Evolutionary conservation across 2,888 invertebrate species (phyloP).

Genomic region (Stenotaenia linearis): DNA sequence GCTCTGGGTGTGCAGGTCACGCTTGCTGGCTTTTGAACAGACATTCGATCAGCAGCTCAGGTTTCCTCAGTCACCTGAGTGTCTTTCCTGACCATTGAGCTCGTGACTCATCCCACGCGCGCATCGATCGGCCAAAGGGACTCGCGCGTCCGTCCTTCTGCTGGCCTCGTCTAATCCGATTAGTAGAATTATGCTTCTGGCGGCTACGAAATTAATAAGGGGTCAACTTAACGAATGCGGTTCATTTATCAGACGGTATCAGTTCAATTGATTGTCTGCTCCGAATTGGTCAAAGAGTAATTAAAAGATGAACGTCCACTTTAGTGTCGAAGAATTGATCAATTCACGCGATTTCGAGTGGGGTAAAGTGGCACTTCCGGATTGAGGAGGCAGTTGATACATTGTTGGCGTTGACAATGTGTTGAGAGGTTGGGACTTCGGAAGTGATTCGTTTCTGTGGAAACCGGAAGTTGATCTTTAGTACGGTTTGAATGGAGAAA

Average conservation of each 20-base stretch:
- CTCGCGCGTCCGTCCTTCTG: background rate
- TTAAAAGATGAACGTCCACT: no score
- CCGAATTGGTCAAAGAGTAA: no score
- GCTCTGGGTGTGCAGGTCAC: background rate
- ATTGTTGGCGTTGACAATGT: no score
- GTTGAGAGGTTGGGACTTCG: no score
- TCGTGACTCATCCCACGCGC: background rate
- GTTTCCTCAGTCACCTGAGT: background rate
- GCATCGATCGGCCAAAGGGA: background rate
- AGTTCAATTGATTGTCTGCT: background rate
- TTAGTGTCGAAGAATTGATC: no score
- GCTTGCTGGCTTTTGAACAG: background rate
- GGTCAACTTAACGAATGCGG: background rate
- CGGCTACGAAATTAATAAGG: background rate
- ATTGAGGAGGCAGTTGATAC: no score
- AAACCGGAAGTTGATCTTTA: no score
- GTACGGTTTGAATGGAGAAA: no score
- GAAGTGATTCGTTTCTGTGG: no score
- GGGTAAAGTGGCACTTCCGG: no score
- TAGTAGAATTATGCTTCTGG: background rate
- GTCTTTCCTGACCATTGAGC: background rate
- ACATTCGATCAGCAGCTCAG: background rate
- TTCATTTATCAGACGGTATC: background rate
- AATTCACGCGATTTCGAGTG: no score
- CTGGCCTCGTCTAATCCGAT: slow-evolving; percentile 4